phyloP scores from a whole-genome alignment of 2,888 invertebrate species.

The Euplagia quadripunctaria region DNA sequence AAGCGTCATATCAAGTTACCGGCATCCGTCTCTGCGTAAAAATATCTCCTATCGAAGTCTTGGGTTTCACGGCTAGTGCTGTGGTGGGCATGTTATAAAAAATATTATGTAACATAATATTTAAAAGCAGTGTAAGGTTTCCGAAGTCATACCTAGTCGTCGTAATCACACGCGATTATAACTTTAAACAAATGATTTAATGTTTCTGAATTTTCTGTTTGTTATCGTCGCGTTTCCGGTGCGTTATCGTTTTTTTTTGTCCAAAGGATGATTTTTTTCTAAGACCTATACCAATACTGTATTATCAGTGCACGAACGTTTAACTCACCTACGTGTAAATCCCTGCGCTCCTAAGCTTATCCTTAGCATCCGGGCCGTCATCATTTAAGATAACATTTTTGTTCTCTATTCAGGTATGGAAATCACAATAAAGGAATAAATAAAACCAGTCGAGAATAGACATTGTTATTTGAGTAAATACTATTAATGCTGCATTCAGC shows the following conservation, averaged over 20 bases:
- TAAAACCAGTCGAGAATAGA: constrained; percentile 52
- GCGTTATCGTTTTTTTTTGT: constrained; percentile 70
- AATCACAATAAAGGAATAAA: constrained; percentile 58
- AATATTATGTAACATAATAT: constrained; percentile 73
- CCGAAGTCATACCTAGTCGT: constrained; percentile 70
- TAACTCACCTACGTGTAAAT: constrained; percentile 76
- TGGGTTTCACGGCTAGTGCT: constrained; percentile 75
- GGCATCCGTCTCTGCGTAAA: constrained; percentile 73
- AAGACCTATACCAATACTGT: constrained; percentile 81
- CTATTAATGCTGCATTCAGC: constrained; percentile 77
- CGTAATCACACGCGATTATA: constrained; percentile 68
- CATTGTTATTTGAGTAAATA: constrained; percentile 85
- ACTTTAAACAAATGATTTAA: constrained; percentile 3
- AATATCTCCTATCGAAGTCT: constrained; percentile 67
- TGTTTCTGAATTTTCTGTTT: constrained; percentile 25
- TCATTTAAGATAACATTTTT: constrained; percentile 60
- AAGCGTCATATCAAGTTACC: constrained; percentile 55
- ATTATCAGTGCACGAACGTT: constrained; percentile 68
- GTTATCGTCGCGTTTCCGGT: constrained; percentile 61
- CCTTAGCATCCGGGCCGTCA: constrained; percentile 69
- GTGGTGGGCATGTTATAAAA: constrained; percentile 74
- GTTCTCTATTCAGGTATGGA: constrained; percentile 61
- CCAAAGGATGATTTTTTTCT: constrained; percentile 70
- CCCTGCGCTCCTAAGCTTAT: constrained; percentile 70
- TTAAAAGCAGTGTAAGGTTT: constrained; percentile 73